Base-by-base conservation (phyloP, 92 coral and sea anemone genomes). In the Epizoanthus rinbou region DNA sequence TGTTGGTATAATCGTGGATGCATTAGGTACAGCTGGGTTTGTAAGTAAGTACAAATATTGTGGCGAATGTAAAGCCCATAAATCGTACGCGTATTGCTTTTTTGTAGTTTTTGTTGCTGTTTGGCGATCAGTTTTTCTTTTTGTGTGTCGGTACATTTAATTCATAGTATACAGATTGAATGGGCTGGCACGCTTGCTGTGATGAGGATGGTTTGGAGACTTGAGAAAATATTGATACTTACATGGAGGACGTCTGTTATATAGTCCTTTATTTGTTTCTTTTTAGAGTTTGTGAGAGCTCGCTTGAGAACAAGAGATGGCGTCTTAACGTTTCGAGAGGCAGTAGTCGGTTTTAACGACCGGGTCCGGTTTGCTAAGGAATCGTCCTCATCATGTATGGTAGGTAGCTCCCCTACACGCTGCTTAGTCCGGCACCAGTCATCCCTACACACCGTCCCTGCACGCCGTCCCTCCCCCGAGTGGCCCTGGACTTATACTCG, bases 381-480 rank as follows among this genome's bases (percentile, higher is more conserved):
- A 4, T 90, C 95, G 18, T 94, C 98, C 2, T 68, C 88, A 1
- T 86, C 96, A 18, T 94, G 98, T 82, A 80, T 90, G 91, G 98
- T 94, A 84, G 88, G 96, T n/a, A 8, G 54, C 54, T 50, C 54
- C 2, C 13, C 53, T 47, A 10, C 52, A 45, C 22, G n/a, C 43
- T 45, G 19, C 11, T 45, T 45, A 11, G n/a, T 45, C 74, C 8
- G 4, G 18, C 74, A 22, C 74, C 74, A 35, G 35, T 24, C 74
- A 17, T 68, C 43, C 74, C 74, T 68, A 4, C 47, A 35, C 45
- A 5, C 73, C 73, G 3, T 3, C 74, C 43, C 45, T 25, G 45
- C 74, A 50, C 54, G 11, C 14, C 50, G 3, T n/a, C 31, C 74
- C 74, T 22, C 35, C 74, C 31, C 45, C n/a, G n/a, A n/a, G n/a